These are phyloP conservation scores for Tetragonisca angustula DNA, from an alignment of 2,888 invertebrate species.

Conservation along the genomic window DNA sequence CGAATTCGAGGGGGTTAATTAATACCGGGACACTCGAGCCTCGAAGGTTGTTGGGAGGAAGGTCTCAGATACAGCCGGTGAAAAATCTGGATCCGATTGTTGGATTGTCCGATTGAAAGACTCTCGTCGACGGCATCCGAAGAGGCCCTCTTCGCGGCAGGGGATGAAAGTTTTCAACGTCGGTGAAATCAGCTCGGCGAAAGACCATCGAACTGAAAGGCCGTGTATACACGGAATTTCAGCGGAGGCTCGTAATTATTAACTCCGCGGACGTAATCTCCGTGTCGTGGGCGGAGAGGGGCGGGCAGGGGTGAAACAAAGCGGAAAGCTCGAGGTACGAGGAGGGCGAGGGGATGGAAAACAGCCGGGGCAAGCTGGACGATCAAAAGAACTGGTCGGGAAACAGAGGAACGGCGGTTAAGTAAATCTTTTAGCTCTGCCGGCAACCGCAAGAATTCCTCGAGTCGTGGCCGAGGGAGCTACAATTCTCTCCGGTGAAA, in stretches of 20 bases:
- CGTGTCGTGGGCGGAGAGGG: not conserved
- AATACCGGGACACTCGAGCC: not conserved
- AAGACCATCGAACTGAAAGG: conserved; percentile 11
- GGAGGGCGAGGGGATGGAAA: not conserved
- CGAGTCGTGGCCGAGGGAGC: conserved; percentile 17
- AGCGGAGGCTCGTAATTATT: conserved; percentile 41
- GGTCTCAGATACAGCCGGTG: too few species aligned
- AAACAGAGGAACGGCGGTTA: conserved; percentile 37
- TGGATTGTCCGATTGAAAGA: not conserved
- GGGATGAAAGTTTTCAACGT: not conserved
- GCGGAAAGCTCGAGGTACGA: not conserved
- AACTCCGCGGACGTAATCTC: conserved; percentile 39
- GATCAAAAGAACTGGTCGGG: conserved; percentile 47
- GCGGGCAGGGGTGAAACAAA: conserved; percentile 5
- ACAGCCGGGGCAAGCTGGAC: conserved; percentile 13
- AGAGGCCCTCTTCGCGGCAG: not conserved
- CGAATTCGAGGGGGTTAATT: not conserved
- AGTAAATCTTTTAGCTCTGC: conserved; percentile 55
- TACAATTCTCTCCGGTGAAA: conserved; percentile 54
- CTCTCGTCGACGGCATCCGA: too few species aligned
- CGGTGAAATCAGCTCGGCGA: conserved; percentile 9
- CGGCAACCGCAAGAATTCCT: conserved; percentile 41
- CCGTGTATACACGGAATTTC: conserved; percentile 12
- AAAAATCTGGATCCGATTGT: not conserved
- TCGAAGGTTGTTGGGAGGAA: too few species aligned